Evolutionary conservation across 2,888 invertebrate genomes (phyloP).

Genomic region (Teinopalpus imperialis): DNA sequence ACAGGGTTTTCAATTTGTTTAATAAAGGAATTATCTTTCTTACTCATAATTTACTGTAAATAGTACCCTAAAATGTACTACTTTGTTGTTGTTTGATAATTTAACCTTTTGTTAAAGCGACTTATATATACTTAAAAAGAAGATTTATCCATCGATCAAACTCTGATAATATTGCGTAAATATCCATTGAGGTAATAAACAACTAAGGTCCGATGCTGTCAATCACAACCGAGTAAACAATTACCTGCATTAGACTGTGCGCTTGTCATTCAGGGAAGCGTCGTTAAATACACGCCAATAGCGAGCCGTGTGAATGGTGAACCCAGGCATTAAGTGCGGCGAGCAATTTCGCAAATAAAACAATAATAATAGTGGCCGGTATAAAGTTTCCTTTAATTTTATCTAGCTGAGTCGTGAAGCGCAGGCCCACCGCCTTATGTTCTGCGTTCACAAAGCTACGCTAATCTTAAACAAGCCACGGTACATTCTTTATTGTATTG

Average conservation of each 20-base stretch:
- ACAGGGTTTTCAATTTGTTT: too few relatives aligned
- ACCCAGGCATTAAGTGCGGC: slow-evolving; percentile 53
- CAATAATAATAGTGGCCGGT: slow-evolving; percentile 62
- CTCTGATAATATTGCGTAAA: slow-evolving; percentile 35
- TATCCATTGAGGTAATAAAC: slow-evolving; percentile 6
- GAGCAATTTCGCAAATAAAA: slow-evolving; percentile 69
- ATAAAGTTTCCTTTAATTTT: slow-evolving; percentile 60
- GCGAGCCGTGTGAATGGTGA: slow-evolving; percentile 57
- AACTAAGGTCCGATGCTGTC: slow-evolving; percentile 27
- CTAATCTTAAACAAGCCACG: slow-evolving; percentile 14
- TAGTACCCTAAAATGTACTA: too few relatives aligned
- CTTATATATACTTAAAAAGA: too few relatives aligned
- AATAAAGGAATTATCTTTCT: too few relatives aligned
- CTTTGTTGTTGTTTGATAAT: too few relatives aligned
- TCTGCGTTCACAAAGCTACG: slow-evolving; percentile 21
- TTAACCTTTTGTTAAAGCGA: too few relatives aligned
- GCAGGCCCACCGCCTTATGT: slow-evolving; percentile 24
- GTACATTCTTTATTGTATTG: slow-evolving; percentile 12
- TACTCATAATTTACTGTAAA: too few relatives aligned
- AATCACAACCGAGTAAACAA: slow-evolving; percentile 52
- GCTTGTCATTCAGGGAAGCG: slow-evolving; percentile 64
- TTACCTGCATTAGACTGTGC: slow-evolving; percentile 51
- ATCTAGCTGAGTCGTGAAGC: slow-evolving; percentile 42
- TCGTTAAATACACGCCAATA: slow-evolving; percentile 58
- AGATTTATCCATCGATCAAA: too few relatives aligned